phyloP scores from a whole-genome alignment of 2,113 vertebrate species.

The Silurus meridionalis region DNA sequence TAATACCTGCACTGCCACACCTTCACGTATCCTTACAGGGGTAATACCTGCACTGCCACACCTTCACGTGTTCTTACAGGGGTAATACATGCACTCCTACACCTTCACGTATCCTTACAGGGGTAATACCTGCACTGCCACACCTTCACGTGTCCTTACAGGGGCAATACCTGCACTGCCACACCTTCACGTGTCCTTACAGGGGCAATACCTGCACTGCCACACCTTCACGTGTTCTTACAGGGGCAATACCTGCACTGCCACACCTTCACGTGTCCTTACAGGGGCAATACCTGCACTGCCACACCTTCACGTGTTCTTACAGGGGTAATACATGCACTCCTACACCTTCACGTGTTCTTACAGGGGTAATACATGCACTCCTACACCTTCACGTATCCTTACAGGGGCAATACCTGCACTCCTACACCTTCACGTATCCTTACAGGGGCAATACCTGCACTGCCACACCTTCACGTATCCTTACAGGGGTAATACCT shows the following conservation, averaged over 20 bases:
- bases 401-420: too few species aligned
- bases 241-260: not conserved
- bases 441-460: not conserved
- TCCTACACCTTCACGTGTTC: constrained; percentile 30
- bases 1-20: too few species aligned
- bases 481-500: not conserved
- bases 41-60: too few species aligned
- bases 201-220: not conserved
- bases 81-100: not conserved
- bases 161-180: too few species aligned
- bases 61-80: too few species aligned
- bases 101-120: constrained; percentile 32
- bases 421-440: too few species aligned
- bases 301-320: too few species aligned
- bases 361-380: not conserved
- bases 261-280: constrained; percentile 33
- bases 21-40: too few species aligned
- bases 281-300: too few species aligned
- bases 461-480: constrained; percentile 30
- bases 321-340: not conserved
- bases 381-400: constrained; percentile 30
- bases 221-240: constrained; percentile 32
- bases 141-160: constrained; percentile 32
- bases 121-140: not conserved
- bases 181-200: too few species aligned